Percentiles rank a stretch among this genome's conserved stretches.
Conservation (phyloP, 92 coral and sea anemone genomes). For the Epizoanthus rinbou region DNA sequence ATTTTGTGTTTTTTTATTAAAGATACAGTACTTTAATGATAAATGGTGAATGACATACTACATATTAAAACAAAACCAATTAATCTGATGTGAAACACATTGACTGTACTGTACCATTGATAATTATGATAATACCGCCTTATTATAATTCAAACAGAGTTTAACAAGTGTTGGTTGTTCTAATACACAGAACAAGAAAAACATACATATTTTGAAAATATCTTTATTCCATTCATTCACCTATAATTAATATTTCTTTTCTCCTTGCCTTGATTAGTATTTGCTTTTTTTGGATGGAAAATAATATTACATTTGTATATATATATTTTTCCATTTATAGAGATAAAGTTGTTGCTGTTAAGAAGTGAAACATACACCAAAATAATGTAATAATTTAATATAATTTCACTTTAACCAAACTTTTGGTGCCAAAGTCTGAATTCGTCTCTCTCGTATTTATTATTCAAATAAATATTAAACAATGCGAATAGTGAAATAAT, state of each 20-base stretch:
- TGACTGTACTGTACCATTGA: too few relatives aligned
- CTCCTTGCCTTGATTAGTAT: too few relatives aligned
- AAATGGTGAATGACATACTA: background rate
- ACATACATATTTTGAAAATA: background rate
- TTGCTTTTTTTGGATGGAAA: too few relatives aligned
- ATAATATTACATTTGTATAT: too few relatives aligned
- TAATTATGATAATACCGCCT: too few relatives aligned
- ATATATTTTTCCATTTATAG: too few relatives aligned
- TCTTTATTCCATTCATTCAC: too few relatives aligned
- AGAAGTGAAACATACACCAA: background rate
- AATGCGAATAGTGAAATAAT: background rate
- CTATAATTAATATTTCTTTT: too few relatives aligned
- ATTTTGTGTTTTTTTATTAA: background rate
- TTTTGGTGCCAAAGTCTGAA: background rate
- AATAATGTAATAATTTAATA: constrained; percentile 3
- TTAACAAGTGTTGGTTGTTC: constrained; percentile 1
- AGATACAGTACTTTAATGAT: constrained; percentile 5
- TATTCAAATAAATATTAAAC: background rate
- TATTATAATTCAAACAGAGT: too few relatives aligned
- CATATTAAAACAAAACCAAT: too few relatives aligned
- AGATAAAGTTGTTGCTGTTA: too few relatives aligned
- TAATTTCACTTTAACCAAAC: background rate
- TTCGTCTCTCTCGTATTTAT: background rate
- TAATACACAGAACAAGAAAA: background rate
- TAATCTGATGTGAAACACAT: too few relatives aligned